Evolutionary conservation across 2,888 invertebrate genomes (phyloP).

Genomic region (Cryptocephalus moraei): DNA sequence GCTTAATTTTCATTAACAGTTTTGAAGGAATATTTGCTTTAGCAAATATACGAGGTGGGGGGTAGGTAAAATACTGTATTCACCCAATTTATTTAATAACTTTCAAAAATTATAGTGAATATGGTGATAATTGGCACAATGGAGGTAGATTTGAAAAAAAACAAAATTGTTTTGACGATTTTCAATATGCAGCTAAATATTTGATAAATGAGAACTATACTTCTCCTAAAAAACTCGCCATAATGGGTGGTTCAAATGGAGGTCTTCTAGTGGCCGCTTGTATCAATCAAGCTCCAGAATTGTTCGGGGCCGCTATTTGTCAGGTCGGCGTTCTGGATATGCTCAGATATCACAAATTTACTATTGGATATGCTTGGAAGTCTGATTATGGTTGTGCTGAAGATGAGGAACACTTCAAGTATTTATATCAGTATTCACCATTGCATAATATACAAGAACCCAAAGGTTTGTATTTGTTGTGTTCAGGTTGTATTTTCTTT

Average conservation of each 20-base stretch:
- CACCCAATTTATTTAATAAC: too few relatives aligned
- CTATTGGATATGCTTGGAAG: constrained; percentile 93
- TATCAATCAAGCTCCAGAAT: constrained; percentile 87
- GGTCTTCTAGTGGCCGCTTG: constrained; percentile 93
- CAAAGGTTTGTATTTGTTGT: constrained; percentile 25
- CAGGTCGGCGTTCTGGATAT: constrained; percentile 97
- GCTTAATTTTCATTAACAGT: constrained; percentile 81
- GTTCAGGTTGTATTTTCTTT: background rate
- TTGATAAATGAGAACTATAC: constrained; percentile 76
- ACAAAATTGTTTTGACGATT: constrained; percentile 97
- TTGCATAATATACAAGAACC: constrained; percentile 81
- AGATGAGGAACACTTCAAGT: constrained; percentile 74
- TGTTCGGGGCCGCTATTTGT: constrained; percentile 86
- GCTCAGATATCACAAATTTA: constrained; percentile 96
- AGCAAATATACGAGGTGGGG: constrained; percentile 93
- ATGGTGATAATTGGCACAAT: constrained; percentile 96
- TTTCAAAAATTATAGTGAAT: constrained; percentile 55
- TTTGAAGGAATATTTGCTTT: constrained; percentile 82
- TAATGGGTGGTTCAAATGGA: constrained; percentile 95
- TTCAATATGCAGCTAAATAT: constrained; percentile 85
- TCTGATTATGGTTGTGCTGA: constrained; percentile 93
- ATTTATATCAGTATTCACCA: constrained; percentile 81
- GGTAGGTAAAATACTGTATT: constrained; percentile 45
- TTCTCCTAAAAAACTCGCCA: constrained; percentile 58
- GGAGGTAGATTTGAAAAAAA: constrained; percentile 83